These are phyloP conservation scores for Epizoanthus ramosus DNA, from an alignment of 92 coral and sea anemone genomes.

Conservation along the genomic window DNA sequence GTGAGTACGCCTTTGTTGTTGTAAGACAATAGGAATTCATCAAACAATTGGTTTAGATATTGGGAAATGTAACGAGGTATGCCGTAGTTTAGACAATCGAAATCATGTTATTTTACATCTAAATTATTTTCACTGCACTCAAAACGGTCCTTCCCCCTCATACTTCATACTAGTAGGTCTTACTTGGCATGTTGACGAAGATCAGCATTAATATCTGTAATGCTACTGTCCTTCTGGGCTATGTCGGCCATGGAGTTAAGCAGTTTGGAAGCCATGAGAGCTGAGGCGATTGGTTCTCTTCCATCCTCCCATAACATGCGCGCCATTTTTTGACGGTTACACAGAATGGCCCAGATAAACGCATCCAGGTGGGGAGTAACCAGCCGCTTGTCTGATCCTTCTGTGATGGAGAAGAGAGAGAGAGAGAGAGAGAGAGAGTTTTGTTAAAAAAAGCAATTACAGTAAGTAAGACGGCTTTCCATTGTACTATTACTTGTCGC, in stretches of 20 bases:
- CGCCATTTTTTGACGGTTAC: conserved; percentile 84
- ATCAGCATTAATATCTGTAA: conserved; percentile 82
- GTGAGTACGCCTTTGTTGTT: too few relatives aligned
- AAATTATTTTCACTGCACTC: too few relatives aligned
- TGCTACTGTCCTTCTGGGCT: conserved; percentile 83
- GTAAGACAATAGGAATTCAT: too few relatives aligned
- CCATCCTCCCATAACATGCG: conserved; percentile 91
- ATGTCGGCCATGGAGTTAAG: conserved; percentile 80
- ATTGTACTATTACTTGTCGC: neutral
- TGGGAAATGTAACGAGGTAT: too few relatives aligned
- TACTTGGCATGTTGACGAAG: conserved; percentile 78
- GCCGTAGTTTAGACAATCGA: too few relatives aligned
- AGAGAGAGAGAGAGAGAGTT: too few relatives aligned
- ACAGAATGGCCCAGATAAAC: conserved; percentile 90
- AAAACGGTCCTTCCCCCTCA: too few relatives aligned
- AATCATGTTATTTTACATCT: too few relatives aligned
- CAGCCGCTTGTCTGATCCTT: conserved; percentile 26
- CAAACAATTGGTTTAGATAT: too few relatives aligned
- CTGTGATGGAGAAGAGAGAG: too few relatives aligned
- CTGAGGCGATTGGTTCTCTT: conserved; percentile 84
- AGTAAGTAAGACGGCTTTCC: neutral
- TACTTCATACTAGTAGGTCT: conserved; percentile 22
- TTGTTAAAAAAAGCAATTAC: neutral
- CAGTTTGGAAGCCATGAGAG: conserved; percentile 87
- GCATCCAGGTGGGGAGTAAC: conserved; percentile 83